Conservation (phyloP, 2,888 invertebrate genomes). For the Ashinkailepas kermadecensis region DNA sequence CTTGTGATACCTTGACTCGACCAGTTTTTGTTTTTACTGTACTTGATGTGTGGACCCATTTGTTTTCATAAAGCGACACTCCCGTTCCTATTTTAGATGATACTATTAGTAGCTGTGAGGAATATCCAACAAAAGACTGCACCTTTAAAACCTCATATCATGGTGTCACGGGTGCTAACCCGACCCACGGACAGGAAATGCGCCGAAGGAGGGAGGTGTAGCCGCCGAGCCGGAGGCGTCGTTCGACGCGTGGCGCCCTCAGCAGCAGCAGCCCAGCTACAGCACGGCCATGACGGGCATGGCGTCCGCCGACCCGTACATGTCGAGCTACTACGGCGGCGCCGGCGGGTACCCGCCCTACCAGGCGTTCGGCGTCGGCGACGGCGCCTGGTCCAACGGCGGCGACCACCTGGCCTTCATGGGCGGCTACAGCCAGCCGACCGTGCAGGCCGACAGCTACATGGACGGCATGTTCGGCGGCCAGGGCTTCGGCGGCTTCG, state of each 20-base stretch:
- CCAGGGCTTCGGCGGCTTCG: slow-evolving; percentile 48
- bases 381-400: slow-evolving; percentile 86
- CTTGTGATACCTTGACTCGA: too few relatives aligned
- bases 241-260: background rate
- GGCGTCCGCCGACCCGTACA: slow-evolving; percentile 59
- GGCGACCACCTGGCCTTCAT: slow-evolving; percentile 56
- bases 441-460: slow-evolving; percentile 61
- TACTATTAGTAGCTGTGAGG: too few relatives aligned
- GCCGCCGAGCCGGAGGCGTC: background rate
- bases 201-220: background rate
- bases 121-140: too few relatives aligned
- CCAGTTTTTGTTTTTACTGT: too few relatives aligned
- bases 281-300: slow-evolving; percentile 47
- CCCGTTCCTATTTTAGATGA: too few relatives aligned
- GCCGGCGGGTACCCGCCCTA: slow-evolving; percentile 60
- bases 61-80: too few relatives aligned
- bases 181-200: background rate
- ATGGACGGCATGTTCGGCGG: slow-evolving; percentile 38
- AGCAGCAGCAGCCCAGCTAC: slow-evolving; percentile 37
- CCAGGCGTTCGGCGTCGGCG: slow-evolving; percentile 85
- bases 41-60: too few relatives aligned
- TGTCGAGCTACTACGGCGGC: slow-evolving; percentile 51
- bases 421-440: slow-evolving; percentile 70
- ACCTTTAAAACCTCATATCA: too few relatives aligned
- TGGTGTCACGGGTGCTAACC: too few relatives aligned